These are phyloP conservation scores for Apostichopus californicus DNA, from an alignment of 35 echinoderm and acorn worm species.

Conservation along the genomic window DNA sequence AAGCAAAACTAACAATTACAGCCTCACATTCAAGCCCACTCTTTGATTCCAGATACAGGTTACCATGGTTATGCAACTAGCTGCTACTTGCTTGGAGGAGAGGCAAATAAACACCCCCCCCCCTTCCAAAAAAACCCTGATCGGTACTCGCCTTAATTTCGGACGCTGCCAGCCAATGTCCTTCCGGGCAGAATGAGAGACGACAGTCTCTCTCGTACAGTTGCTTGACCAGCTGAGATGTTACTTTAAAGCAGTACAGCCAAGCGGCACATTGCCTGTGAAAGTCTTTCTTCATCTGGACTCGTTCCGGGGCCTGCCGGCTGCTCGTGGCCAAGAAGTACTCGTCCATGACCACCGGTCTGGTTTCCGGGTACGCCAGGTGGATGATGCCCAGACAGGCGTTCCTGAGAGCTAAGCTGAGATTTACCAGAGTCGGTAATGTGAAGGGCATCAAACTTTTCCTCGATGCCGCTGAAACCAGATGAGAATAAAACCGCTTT, in stretches of 20 bases:
- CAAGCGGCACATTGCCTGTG: conserved; percentile 44
- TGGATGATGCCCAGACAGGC: conserved; percentile 94
- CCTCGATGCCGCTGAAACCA: conserved; percentile 19
- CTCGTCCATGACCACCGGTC: conserved; percentile 67
- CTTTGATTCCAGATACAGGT: no score
- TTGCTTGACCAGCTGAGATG: conserved; percentile 88
- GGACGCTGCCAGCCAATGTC: conserved; percentile 74
- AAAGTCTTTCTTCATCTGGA: conserved; percentile 48
- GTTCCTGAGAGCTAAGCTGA: conserved; percentile 80
- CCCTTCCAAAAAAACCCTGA: no score
- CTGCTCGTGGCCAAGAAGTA: conserved; percentile 78
- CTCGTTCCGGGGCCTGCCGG: not conserved
- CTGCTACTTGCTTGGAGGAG: no score
- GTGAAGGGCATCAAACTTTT: conserved; percentile 89
- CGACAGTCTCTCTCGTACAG: conserved; percentile 81
- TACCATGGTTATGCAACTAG: no score
- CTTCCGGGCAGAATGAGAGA: conserved; percentile 71
- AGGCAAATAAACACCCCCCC: no score
- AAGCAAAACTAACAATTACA: no score
- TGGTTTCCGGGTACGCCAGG: conserved; percentile 81
- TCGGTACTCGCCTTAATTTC: conserved; percentile 10
- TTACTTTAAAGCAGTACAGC: conserved; percentile 72
- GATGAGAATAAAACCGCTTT: not conserved
- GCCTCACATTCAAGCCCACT: no score
- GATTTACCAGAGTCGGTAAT: conserved; percentile 67